Evolutionary conservation across 2,797 vertebrate species (phyloP).

Genomic region (Myripristis jacobus): DNA sequence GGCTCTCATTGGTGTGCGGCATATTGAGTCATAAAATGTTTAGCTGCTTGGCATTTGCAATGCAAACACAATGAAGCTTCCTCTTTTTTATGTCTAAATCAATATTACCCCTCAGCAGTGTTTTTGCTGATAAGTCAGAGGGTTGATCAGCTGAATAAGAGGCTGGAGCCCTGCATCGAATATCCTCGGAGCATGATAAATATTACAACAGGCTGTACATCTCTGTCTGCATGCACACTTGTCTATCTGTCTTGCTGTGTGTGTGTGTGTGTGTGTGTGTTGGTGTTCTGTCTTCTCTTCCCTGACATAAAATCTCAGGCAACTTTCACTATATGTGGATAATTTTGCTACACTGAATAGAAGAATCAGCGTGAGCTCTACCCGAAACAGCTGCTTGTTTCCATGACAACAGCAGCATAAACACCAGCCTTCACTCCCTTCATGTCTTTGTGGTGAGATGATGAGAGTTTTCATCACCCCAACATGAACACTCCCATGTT

Average conservation of each 20-base stretch:
- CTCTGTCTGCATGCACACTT: neutral
- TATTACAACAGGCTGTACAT: neutral
- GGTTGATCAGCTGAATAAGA: constrained; percentile 35
- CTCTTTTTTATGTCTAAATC: constrained; percentile 58
- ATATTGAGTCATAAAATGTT: constrained; percentile 64
- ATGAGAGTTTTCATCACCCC: constrained; percentile 59
- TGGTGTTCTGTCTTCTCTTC: neutral
- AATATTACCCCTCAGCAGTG: constrained; percentile 54
- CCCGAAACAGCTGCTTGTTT: constrained; percentile 50
- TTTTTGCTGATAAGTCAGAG: constrained; percentile 57
- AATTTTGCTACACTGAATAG: neutral
- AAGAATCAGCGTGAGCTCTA: neutral
- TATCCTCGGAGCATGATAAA: constrained; percentile 30
- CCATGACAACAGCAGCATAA: constrained; percentile 60
- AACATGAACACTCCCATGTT: constrained; percentile 62
- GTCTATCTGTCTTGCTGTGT: constrained; percentile 4
- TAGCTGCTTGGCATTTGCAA: constrained; percentile 55
- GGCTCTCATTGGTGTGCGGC: constrained; percentile 34
- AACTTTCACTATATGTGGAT: neutral
- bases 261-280: neutral
- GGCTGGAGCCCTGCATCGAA: constrained; percentile 9
- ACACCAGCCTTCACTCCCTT: constrained; percentile 40
- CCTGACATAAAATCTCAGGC: neutral
- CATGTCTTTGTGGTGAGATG: constrained; percentile 50
- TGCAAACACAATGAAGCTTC: constrained; percentile 63